phyloP scores from a whole-genome alignment of 2,888 invertebrate species.

The Alitta virens region DNA sequence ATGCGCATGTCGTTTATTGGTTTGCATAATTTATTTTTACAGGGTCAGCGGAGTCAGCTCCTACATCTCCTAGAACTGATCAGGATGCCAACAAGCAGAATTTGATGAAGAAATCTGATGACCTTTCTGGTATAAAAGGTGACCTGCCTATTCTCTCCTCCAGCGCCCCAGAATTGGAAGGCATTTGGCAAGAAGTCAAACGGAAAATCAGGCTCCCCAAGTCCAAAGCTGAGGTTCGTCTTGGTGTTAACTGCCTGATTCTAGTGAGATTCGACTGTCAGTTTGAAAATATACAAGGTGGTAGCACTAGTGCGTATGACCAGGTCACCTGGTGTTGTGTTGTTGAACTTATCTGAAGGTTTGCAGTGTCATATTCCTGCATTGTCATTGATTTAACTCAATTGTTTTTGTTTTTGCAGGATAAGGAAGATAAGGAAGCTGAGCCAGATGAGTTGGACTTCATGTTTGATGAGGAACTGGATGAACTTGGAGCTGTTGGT shows the following conservation, averaged over 20 bases:
- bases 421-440: conserved; percentile 5
- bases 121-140: conserved; percentile 8
- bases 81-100: neutral
- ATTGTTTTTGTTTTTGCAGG: neutral
- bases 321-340: too few relatives aligned
- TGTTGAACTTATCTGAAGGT: too few relatives aligned
- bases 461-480: conserved; percentile 94
- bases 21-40: too few relatives aligned
- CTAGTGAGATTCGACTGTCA: too few relatives aligned
- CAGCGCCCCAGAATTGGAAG: conserved; percentile 55
- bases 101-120: neutral
- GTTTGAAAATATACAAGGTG: neutral
- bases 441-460: conserved; percentile 86
- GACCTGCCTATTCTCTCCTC: conserved; percentile 37
- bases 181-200: conserved; percentile 65
- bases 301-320: neutral
- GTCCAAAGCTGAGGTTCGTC: neutral
- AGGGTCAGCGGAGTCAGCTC: conserved; percentile 18
- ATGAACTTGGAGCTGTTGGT: conserved; percentile 57
- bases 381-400: too few relatives aligned
- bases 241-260: neutral
- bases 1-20: too few relatives aligned
- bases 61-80: conserved; percentile 17
- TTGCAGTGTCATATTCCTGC: too few relatives aligned
- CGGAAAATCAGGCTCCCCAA: conserved; percentile 17